phyloP scores from a whole-genome alignment of 92 coral and sea anemone genomes.

The Actinernus sp. region DNA sequence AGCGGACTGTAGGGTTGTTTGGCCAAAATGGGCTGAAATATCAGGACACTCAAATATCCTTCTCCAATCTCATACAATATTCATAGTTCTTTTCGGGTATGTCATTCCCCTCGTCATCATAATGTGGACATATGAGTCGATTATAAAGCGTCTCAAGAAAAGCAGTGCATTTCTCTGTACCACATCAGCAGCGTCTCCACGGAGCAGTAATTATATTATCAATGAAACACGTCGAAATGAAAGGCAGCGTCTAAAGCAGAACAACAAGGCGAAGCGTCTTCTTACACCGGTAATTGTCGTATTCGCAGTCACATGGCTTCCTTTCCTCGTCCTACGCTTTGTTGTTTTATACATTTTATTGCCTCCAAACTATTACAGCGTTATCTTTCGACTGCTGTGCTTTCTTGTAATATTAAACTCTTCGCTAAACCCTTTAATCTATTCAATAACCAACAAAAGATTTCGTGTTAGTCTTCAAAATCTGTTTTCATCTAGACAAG shows the following conservation, averaged over 20 bases:
- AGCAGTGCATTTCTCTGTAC: neutral
- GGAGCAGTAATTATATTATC: neutral
- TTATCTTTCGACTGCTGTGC: neutral
- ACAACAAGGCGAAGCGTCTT: neutral
- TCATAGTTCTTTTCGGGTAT: neutral
- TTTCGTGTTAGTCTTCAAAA: neutral
- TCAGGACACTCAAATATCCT: neutral
- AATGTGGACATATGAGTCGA: neutral
- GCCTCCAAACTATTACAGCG: neutral
- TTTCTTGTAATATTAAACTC: neutral
- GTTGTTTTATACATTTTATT: neutral
- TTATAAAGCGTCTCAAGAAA: neutral
- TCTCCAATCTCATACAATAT: neutral
- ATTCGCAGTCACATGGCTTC: neutral
- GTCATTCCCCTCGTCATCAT: neutral
- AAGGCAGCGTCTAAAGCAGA: neutral
- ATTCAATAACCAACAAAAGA: neutral
- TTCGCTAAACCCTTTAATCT: neutral
- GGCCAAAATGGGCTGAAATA: constrained; percentile 1
- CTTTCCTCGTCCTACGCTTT: neutral
- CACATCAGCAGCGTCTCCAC: neutral
- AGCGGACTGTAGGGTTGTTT: neutral
- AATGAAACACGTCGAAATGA: neutral
- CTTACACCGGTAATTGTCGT: neutral
- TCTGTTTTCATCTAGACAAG: too few species aligned